A percentile compares a stretch with the other conserved stretches of the same genome.
phyloP scores from a whole-genome alignment of 2,113 vertebrate species.

The Talpa occidentalis region DNA sequence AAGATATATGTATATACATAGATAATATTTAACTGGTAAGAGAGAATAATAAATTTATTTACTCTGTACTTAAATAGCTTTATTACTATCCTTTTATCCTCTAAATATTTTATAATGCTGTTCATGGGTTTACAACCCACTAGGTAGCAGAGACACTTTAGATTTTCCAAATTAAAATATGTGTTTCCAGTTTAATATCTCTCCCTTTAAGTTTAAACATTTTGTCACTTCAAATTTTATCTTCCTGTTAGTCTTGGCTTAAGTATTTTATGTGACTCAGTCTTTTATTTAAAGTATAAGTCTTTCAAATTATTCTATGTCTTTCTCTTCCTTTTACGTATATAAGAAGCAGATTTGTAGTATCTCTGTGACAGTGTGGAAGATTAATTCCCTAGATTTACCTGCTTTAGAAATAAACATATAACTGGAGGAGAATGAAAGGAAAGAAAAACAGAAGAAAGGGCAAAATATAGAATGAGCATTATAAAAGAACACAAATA shows the following conservation, averaged over 20 bases:
- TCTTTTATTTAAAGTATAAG: not conserved
- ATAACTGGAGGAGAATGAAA: not conserved
- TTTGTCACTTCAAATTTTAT: constrained; percentile 8
- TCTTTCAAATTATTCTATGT: not conserved
- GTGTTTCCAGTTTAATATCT: not conserved
- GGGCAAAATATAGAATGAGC: not conserved
- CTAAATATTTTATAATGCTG: not conserved
- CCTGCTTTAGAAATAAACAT: not conserved
- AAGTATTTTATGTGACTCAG: not conserved
- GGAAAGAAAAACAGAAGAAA: not conserved
- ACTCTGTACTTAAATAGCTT: not conserved
- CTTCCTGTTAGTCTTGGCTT: not conserved
- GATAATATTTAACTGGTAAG: not conserved
- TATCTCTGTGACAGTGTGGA: not conserved
- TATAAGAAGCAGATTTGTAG: not conserved
- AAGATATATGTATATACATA: not conserved
- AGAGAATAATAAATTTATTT: not conserved
- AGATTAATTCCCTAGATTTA: not conserved
- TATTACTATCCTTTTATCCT: not conserved
- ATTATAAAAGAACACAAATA: not conserved
- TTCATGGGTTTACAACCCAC: not conserved
- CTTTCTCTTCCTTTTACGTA: not conserved
- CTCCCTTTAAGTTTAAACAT: not conserved
- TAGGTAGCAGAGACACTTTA: not conserved
- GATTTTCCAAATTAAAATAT: not conserved